Evolutionary conservation across 2,113 vertebrate genomes (phyloP), one percentile per base, ranked within the genome.

Genomic region (Peromyscus maniculatus): DNA sequence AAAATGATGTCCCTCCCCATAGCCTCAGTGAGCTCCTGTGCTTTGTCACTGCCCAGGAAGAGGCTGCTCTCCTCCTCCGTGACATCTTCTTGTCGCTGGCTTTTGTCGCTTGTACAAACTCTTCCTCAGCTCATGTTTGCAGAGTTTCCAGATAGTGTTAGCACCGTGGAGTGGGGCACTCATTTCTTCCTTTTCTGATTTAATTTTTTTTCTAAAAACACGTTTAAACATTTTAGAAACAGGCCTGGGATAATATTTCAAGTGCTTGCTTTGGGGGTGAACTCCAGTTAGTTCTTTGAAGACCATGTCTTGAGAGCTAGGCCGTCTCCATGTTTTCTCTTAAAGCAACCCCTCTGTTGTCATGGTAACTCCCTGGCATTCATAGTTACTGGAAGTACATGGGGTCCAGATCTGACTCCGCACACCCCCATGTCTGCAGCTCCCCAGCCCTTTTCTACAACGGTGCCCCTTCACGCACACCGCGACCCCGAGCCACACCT

Each of bases 81-180:
- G 9, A 74, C 28, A 3, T 24, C 88, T 52, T 55, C 87, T 91
- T 94, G 28, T 33, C n/a, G 36, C 86, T 69, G 17, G 4, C 87
- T 66, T 90, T 52, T 21, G 33, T 93, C 66, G 72, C 89, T 49
- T 92, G 22, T 13, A 11, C 67, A 62, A 62, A 59, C 71, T 91
- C 71, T 88, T 75, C 82, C 66, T 39, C 28, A 88, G n/a, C 88
- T 78, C 19, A 13, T 57, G 71, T 83, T 95, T 75, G 79, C 89
- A 86, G 62, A 91, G 89, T 86, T 95, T 97, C 91, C 96, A 94
- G 86, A 96, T 95, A 96, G 95, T 69, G 55, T 89, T 59, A 66
- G 89, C 74, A 84, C 89, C 11, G 16, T 36, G 9, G 74, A 91
- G 92, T 77, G 5, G 72, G 93, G 67, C 91, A 72, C 72, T 71